Conservation (phyloP, 2,797 vertebrate genomes). For the Odontamblyopus rebecca region DNA sequence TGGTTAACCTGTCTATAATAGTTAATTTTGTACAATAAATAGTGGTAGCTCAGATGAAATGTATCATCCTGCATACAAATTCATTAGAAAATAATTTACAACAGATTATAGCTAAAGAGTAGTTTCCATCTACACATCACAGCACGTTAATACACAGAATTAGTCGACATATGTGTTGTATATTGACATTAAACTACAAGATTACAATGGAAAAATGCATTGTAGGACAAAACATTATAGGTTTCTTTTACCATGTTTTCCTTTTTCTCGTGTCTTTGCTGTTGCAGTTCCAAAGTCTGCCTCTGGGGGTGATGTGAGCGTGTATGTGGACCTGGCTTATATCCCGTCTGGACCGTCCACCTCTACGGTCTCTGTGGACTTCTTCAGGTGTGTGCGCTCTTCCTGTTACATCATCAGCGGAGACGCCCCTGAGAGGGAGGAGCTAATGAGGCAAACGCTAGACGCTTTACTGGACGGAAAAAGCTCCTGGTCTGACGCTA, state of each 20-base stretch:
- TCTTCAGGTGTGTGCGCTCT: conserved; percentile 86
- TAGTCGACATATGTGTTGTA: not conserved
- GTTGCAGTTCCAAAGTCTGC: conserved; percentile 50
- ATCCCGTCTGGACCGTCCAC: conserved; percentile 85
- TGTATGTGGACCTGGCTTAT: conserved; percentile 92
- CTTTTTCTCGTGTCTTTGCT: not conserved
- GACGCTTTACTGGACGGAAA: conserved; percentile 87
- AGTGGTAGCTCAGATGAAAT: too few species aligned
- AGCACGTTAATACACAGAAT: not conserved
- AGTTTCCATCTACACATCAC: not conserved
- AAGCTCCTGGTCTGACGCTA: conserved; percentile 76
- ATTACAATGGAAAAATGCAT: not conserved
- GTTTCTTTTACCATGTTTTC: not conserved
- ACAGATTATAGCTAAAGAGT: too few species aligned
- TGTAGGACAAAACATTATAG: not conserved
- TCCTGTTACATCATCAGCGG: conserved; percentile 94
- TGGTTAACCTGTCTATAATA: too few species aligned
- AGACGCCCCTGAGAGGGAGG: conserved; percentile 77
- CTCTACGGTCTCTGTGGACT: conserved; percentile 82
- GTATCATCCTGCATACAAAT: too few species aligned
- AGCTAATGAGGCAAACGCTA: conserved; percentile 81
- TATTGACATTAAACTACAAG: not conserved
- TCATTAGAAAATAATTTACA: too few species aligned
- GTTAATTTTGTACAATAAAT: not conserved
- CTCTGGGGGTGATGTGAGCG: conserved; percentile 48